These are phyloP conservation scores for Hassar affinis DNA, from an alignment of 2,113 vertebrate genomes.

Conservation along the genomic window DNA sequence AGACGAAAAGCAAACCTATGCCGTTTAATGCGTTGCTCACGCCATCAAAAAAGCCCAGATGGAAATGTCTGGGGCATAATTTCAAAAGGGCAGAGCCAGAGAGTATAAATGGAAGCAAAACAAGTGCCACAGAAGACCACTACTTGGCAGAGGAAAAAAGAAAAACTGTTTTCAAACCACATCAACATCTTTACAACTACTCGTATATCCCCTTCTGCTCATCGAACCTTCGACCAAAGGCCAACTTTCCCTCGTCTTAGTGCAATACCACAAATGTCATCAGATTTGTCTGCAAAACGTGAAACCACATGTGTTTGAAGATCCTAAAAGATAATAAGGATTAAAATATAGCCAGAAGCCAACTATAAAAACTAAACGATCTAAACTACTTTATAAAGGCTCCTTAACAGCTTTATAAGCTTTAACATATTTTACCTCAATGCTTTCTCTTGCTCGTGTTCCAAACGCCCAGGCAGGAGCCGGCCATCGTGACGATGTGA, in stretches of 20 bases:
- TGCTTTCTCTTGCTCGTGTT: conserved; percentile 91
- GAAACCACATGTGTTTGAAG: conserved; percentile 8
- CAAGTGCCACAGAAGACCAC: not conserved
- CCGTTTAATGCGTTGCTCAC: not conserved
- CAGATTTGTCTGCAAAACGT: conserved; percentile 19
- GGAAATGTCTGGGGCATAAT: conserved; percentile 1
- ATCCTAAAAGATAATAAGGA: conserved; percentile 25
- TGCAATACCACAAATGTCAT: not conserved
- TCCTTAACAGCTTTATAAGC: too few relatives aligned
- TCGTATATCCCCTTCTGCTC: not conserved
- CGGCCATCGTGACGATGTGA: conserved; percentile 81
- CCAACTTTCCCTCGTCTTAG: not conserved
- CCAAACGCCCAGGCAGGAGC: conserved; percentile 82
- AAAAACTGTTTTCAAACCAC: not conserved
- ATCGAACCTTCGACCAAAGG: conserved; percentile 6
- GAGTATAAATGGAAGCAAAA: not conserved
- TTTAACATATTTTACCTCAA: conserved; percentile 79
- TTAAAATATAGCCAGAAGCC: not conserved
- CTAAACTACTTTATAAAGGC: too few relatives aligned
- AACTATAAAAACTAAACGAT: too few relatives aligned
- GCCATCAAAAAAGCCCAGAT: not conserved
- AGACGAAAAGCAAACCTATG: not conserved
- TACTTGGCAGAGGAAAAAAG: not conserved
- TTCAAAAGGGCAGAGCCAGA: not conserved
- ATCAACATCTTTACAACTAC: conserved; percentile 12